phyloP scores from a whole-genome alignment of 2,888 invertebrate species.

The Congeria kusceri region DNA sequence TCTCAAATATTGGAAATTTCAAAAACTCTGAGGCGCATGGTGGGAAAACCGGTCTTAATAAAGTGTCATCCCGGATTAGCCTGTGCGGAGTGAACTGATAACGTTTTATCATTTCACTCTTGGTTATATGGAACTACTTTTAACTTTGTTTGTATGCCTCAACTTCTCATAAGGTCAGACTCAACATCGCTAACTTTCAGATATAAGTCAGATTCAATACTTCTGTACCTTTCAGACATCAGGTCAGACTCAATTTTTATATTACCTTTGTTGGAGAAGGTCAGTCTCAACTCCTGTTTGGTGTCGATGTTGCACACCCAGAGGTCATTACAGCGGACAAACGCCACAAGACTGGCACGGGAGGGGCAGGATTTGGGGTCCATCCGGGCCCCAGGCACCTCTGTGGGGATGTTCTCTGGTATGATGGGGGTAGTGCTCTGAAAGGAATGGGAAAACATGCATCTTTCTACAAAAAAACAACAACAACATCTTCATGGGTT shows the following conservation, averaged over 20 bases:
- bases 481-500: too few species aligned
- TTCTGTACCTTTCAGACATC: too few species aligned
- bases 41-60: too few species aligned
- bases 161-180: too few species aligned
- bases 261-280: slow-evolving; percentile 87
- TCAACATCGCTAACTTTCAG: too few species aligned
- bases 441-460: slow-evolving; percentile 9
- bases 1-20: neutral
- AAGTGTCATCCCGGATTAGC: too few species aligned
- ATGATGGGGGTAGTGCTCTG: slow-evolving; percentile 81
- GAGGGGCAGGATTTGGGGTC: slow-evolving; percentile 94
- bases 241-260: neutral
- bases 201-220: too few species aligned
- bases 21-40: too few species aligned
- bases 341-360: slow-evolving; percentile 93
- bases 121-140: too few species aligned
- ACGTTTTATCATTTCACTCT: too few species aligned
- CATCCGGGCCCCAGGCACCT: slow-evolving; percentile 85
- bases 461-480: neutral
- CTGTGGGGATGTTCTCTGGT: slow-evolving; percentile 84
- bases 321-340: slow-evolving; percentile 95
- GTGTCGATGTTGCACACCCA: slow-evolving; percentile 91
- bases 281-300: slow-evolving; percentile 84
- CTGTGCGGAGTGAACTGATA: too few species aligned
- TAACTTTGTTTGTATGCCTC: too few species aligned